Evolutionary conservation across 2,797 vertebrate genomes (phyloP).

Genomic region (Mormyrops attenuatus): DNA sequence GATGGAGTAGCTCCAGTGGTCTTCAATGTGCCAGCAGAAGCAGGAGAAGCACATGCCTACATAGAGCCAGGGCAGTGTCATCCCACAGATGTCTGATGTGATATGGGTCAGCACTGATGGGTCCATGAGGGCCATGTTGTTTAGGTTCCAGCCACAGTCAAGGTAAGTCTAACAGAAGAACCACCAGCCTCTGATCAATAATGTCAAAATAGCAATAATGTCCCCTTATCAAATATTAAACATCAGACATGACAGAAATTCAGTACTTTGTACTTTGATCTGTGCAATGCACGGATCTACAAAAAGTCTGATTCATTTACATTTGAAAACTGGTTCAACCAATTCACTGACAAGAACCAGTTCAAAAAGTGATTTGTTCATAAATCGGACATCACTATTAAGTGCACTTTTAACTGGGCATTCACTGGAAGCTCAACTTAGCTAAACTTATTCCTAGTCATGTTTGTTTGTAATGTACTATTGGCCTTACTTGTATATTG

Average conservation of each 20-base stretch:
- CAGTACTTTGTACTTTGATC: background rate
- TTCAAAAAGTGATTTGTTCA: background rate
- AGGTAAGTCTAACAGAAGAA: slow-evolving; percentile 75
- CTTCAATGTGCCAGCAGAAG: slow-evolving; percentile 99
- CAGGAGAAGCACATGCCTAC: slow-evolving; percentile 99
- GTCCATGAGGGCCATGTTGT: slow-evolving; percentile 97
- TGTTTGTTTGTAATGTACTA: no score
- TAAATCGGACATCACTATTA: background rate
- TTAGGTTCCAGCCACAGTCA: slow-evolving; percentile 94
- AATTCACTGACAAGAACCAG: background rate
- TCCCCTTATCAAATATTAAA: background rate
- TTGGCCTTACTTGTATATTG: no score
- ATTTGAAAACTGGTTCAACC: background rate
- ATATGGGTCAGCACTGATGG: slow-evolving; percentile 91
- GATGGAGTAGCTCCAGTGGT: slow-evolving; percentile 99
- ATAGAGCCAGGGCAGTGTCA: slow-evolving; percentile 97
- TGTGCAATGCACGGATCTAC: background rate
- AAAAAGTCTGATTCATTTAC: background rate
- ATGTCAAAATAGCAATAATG: background rate
- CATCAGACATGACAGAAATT: background rate
- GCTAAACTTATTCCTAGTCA: no score
- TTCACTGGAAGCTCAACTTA: no score
- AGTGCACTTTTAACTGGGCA: background rate
- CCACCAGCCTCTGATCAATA: background rate
- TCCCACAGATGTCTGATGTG: slow-evolving; percentile 96